Conservation (phyloP, 2,113 vertebrate species). For the Chionomys nivalis region DNA sequence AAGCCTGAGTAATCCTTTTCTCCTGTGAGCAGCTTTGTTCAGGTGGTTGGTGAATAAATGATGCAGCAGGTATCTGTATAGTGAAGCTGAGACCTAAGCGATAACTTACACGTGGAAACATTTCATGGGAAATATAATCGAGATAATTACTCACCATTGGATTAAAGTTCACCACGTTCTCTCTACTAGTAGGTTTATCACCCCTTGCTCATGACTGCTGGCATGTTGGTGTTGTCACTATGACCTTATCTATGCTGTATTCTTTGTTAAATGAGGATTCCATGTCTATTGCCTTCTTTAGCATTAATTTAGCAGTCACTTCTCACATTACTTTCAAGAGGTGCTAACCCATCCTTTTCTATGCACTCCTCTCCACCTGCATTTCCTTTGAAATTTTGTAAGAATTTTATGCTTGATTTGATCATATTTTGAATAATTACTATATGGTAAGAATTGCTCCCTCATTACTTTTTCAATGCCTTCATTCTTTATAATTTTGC, state of each 20-base stretch:
- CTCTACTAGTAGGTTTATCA: neutral
- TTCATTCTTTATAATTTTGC: neutral
- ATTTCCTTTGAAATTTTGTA: neutral
- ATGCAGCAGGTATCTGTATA: neutral
- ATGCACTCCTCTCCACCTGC: neutral
- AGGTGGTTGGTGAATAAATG: neutral
- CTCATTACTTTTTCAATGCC: neutral
- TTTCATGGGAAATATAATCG: neutral
- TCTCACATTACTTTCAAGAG: neutral
- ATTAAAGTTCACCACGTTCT: neutral
- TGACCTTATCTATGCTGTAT: neutral
- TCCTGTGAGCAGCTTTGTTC: no score
- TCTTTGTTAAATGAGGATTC: neutral
- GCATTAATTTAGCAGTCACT: neutral
- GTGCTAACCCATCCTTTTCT: neutral
- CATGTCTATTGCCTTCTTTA: neutral
- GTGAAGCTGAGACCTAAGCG: neutral
- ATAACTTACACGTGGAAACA: neutral
- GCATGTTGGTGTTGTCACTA: neutral
- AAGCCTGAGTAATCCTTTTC: neutral
- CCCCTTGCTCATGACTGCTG: neutral
- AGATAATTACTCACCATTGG: neutral
- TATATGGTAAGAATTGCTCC: neutral
- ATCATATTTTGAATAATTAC: slow-evolving; percentile 12
- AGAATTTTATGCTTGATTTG: neutral